These are phyloP conservation scores for Elmis aenea DNA, from an alignment of 2,888 invertebrate species.

Conservation along the genomic window DNA sequence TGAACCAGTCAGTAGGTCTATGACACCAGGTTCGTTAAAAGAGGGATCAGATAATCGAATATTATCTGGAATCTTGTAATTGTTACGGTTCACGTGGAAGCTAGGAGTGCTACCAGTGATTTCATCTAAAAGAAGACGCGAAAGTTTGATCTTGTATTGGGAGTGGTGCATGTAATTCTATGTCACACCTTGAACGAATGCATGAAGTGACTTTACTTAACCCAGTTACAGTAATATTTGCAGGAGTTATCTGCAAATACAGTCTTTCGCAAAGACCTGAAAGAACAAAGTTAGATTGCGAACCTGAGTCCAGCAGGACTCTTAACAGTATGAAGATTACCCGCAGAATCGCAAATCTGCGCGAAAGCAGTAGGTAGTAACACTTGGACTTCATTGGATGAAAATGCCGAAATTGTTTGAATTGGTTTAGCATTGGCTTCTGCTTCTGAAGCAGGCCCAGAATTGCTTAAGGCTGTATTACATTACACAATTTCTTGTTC, in stretches of 20 bases:
- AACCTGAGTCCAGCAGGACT: no score
- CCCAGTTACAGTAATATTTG: constrained; percentile 2
- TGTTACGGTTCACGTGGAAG: constrained; percentile 7
- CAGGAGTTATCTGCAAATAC: not conserved
- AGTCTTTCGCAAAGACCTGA: not conserved
- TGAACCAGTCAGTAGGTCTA: constrained; percentile 23
- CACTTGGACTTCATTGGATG: not conserved
- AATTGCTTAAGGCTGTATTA: not conserved
- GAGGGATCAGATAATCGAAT: constrained; percentile 21
- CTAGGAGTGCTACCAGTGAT: constrained; percentile 23
- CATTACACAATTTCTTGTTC: no score
- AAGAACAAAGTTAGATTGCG: constrained; percentile 5
- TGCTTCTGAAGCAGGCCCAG: no score
- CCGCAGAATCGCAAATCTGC: not conserved
- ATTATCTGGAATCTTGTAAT: constrained; percentile 17
- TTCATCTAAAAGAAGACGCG: constrained; percentile 17
- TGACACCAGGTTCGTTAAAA: constrained; percentile 11
- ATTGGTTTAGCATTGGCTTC: no score
- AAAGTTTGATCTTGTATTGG: constrained; percentile 10
- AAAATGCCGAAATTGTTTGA: not conserved
- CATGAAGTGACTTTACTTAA: constrained; percentile 1
- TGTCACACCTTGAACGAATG: not conserved
- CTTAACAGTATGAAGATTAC: constrained; percentile 1
- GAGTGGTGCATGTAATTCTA: constrained; percentile 12
- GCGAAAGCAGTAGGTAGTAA: constrained; percentile 5